These are phyloP conservation scores for Turdus rufiventris DNA, from an alignment of 2,113 vertebrate species.

Conservation along the genomic window DNA sequence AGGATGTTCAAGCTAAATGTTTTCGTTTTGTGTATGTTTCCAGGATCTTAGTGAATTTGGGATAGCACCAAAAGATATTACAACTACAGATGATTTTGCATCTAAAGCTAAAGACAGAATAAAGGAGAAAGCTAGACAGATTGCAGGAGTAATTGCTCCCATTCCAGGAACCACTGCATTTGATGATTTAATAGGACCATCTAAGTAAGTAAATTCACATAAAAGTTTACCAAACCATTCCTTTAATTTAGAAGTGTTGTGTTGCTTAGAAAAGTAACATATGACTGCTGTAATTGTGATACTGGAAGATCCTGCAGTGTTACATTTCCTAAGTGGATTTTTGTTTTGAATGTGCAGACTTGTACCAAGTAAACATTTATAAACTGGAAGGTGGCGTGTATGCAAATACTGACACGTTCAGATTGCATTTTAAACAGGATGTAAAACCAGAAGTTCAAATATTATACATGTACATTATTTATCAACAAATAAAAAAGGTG, in stretches of 20 bases:
- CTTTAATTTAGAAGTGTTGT: background rate
- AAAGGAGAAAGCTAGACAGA: conserved; percentile 81
- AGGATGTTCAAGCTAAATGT: background rate
- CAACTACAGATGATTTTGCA: conserved; percentile 86
- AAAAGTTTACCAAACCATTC: background rate
- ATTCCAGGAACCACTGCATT: conserved; percentile 89
- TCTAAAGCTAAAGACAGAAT: conserved; percentile 81
- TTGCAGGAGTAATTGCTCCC: conserved; percentile 76
- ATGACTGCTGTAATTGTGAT: background rate
- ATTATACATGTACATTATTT: background rate
- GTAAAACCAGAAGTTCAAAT: background rate
- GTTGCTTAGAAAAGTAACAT: background rate
- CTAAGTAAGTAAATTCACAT: conserved; percentile 74
- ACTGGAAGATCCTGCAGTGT: background rate
- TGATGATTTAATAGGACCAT: conserved; percentile 86
- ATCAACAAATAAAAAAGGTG: background rate
- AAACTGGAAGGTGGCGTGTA: background rate
- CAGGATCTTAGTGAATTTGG: conserved; percentile 95
- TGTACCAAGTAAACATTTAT: background rate
- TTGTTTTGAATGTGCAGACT: background rate
- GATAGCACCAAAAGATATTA: conserved; percentile 89
- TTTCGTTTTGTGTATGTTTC: background rate
- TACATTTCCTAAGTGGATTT: background rate
- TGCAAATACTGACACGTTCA: background rate
- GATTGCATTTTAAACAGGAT: background rate